Conservation (phyloP, 2,888 invertebrate species). For the Dione vanillae region DNA sequence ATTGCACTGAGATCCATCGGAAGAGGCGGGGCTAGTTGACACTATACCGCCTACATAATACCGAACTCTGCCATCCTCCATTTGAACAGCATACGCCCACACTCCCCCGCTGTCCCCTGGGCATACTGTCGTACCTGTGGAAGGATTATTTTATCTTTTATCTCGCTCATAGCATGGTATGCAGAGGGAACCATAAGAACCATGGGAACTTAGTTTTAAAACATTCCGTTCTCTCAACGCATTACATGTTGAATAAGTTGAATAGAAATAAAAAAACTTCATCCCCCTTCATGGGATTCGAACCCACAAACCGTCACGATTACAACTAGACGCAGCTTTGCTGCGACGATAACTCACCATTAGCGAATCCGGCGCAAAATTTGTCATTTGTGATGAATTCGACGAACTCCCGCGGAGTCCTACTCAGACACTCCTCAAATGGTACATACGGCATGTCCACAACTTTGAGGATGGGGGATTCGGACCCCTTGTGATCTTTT, state of each 20-base stretch:
- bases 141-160: background rate
- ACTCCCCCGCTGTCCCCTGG: conserved; percentile 54
- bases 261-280: no score
- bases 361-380: conserved; percentile 61
- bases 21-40: conserved; percentile 46
- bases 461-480: conserved; percentile 52
- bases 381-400: conserved; percentile 59
- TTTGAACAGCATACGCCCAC: conserved; percentile 43
- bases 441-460: conserved; percentile 53
- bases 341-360: conserved; percentile 53
- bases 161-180: no score
- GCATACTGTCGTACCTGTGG: conserved; percentile 50
- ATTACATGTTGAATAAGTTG: no score
- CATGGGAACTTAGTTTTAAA: no score
- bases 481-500: conserved; percentile 43
- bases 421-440: conserved; percentile 48
- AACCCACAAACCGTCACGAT: no score
- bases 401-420: conserved; percentile 45
- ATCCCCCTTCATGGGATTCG: no score
- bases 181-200: no score
- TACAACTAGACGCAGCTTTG: no score
- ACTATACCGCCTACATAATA: conserved; percentile 53
- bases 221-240: no score
- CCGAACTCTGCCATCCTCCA: conserved; percentile 28
- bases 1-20: conserved; percentile 46